Conservation (phyloP, 64 coral and sea anemone genomes). For the Porites lutea region DNA sequence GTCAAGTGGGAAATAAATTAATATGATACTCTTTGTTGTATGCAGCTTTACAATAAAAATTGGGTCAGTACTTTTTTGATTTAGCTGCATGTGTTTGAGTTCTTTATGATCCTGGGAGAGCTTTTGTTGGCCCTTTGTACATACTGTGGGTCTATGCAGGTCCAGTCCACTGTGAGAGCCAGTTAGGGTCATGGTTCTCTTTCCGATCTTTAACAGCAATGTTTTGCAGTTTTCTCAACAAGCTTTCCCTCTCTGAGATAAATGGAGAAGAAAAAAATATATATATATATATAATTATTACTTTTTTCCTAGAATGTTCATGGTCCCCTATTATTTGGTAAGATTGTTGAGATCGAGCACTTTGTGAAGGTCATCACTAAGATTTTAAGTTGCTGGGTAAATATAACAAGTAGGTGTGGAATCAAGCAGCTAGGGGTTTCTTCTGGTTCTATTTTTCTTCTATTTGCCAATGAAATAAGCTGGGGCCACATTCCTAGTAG, state of each 20-base stretch:
- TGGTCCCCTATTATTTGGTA: no score
- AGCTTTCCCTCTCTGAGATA: constrained; percentile 75
- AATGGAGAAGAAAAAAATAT: neutral
- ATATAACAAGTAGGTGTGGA: no score
- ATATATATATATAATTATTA: neutral
- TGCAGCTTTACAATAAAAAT: neutral
- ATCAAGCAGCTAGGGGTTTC: no score
- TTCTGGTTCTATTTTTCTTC: no score
- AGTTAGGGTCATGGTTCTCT: constrained; percentile 64
- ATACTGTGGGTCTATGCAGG: constrained; percentile 31
- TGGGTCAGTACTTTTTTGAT: neutral
- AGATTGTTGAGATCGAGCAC: no score
- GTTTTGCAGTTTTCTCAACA: constrained; percentile 65
- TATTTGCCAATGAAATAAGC: no score
- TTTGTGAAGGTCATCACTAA: no score
- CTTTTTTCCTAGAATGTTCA: neutral
- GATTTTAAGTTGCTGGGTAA: no score
- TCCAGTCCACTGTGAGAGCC: constrained; percentile 80
- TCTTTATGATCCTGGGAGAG: neutral
- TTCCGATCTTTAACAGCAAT: constrained; percentile 67
- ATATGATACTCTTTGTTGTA: neutral
- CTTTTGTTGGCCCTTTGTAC: neutral
- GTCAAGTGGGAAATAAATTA: neutral
- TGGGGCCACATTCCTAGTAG: no score
- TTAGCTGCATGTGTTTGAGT: neutral